Evolutionary conservation across 2,888 invertebrate species (phyloP), one percentile per base, ranked within the genome.

Genomic region (Drosophila putrida): DNA sequence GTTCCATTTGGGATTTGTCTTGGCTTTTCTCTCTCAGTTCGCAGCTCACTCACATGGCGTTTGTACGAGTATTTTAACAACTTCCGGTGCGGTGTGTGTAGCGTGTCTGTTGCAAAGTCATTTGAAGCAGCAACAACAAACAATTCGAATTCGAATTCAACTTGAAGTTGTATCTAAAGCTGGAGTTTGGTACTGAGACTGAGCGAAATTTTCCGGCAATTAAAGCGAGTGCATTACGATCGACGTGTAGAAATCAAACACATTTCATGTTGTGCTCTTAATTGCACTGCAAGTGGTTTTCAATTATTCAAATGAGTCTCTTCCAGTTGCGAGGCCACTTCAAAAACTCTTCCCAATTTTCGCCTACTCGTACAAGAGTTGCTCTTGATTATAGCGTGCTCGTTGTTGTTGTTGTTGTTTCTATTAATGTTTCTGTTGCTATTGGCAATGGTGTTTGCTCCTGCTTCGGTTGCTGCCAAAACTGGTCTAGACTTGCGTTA

Each of bases 301-400:
- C 85, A 88, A 83, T 83, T 88, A 83, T 85, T 88, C 80, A 83
- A 88, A 83, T 85, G 85, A 75, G 75, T 67, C 82, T 70, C 75
- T 77, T 78, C 71, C 76, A 38, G 55, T 28, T 60, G 63, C 60
- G 55, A 59, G 49, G 57, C 53, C 69, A 69, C 65, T 70, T 46
- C 64, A 41, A 46, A 53, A 78, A 64, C 57, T 69, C 50, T 74
- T 39, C 33, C 59, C 38, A 60, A 75, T 59, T 53, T 70, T 72
- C 72, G 66, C 55, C 66, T 61, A 71, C 71, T 55, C 54, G 59
- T 25, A 38, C 13, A 54, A 31, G 49, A 71, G 71, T 35, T 46
- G 57, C 25, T 13, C 36, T 70, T 62, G 62, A 69, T 69, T 53
- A 36, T 55, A 35, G 54, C 69, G 10, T 25, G 49, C 49, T 63